These are phyloP conservation scores for Chelon auratus DNA, from an alignment of 2,797 vertebrate genomes.

Conservation along the genomic window DNA sequence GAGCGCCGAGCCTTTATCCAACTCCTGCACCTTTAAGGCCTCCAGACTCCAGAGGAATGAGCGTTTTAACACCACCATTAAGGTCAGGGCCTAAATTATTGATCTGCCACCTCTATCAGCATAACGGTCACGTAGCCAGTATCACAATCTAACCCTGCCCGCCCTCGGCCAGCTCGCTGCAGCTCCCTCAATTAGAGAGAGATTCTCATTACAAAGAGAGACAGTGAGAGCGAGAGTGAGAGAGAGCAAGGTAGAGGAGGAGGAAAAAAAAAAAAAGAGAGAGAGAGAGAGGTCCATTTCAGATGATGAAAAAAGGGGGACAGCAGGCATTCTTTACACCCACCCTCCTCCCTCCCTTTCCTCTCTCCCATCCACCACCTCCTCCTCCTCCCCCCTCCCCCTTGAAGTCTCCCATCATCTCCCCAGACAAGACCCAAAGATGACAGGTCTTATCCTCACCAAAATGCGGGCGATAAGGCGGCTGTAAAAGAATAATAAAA, in stretches of 20 bases:
- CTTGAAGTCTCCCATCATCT: constrained; percentile 89
- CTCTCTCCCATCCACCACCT: constrained; percentile 43
- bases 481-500: constrained; percentile 82
- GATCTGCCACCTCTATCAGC: constrained; percentile 97
- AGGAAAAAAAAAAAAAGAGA: constrained; percentile 40
- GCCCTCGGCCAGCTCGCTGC: constrained; percentile 83
- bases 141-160: constrained; percentile 92
- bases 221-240: constrained; percentile 86
- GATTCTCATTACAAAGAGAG: constrained; percentile 96
- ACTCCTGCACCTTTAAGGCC: constrained; percentile 83
- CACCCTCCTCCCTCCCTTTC: constrained; percentile 50
- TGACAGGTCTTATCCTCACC: constrained; percentile 92
- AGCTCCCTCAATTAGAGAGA: constrained; percentile 96
- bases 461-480: constrained; percentile 85
- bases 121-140: constrained; percentile 96
- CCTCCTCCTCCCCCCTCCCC: constrained; percentile 72
- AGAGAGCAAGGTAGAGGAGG: constrained; percentile 74
- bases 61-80: constrained; percentile 96
- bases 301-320: constrained; percentile 66
- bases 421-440: constrained; percentile 81
- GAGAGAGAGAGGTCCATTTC: constrained; percentile 70
- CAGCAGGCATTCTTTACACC: constrained; percentile 75
- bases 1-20: constrained; percentile 71
- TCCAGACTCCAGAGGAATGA: constrained; percentile 91
- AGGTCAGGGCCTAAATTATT: constrained; percentile 99